Conservation (phyloP, 2,888 invertebrate species). For the Tetragonisca angustula region DNA sequence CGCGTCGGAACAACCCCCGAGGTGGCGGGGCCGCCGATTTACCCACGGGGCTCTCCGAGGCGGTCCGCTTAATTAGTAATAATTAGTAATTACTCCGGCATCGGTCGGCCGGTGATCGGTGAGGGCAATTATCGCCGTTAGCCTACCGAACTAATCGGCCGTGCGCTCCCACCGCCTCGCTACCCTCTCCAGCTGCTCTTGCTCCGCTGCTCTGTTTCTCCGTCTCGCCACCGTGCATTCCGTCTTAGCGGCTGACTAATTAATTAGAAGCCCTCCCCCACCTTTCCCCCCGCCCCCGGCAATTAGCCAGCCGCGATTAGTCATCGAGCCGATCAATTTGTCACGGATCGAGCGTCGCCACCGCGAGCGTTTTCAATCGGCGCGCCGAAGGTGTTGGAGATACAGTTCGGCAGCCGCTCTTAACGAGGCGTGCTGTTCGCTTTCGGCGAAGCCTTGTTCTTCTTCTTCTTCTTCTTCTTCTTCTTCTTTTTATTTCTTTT, state of each 20-base stretch:
- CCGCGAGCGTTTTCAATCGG: conserved; percentile 5
- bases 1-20: conserved; percentile 62
- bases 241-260: conserved; percentile 74
- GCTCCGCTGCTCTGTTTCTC: conserved; percentile 2
- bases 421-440: conserved; percentile 24
- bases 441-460: background rate
- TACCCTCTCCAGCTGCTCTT: background rate
- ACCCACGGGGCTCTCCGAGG: conserved; percentile 55
- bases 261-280: conserved; percentile 65
- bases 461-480: no score
- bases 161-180: conserved; percentile 26
- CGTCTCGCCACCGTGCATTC: conserved; percentile 24
- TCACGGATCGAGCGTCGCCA: conserved; percentile 32
- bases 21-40: conserved; percentile 63
- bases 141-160: conserved; percentile 55
- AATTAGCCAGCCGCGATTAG: conserved; percentile 73
- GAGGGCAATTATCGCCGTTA: conserved; percentile 65
- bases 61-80: conserved; percentile 77
- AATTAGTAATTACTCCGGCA: conserved; percentile 77
- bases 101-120: conserved; percentile 62
- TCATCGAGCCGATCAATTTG: conserved; percentile 69
- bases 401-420: conserved; percentile 4
- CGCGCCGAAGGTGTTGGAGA: background rate
- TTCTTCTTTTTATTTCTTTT: background rate
- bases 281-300: conserved; percentile 42